Evolutionary conservation across 2,797 vertebrate species (phyloP).

Genomic region (Alosa sapidissima): DNA sequence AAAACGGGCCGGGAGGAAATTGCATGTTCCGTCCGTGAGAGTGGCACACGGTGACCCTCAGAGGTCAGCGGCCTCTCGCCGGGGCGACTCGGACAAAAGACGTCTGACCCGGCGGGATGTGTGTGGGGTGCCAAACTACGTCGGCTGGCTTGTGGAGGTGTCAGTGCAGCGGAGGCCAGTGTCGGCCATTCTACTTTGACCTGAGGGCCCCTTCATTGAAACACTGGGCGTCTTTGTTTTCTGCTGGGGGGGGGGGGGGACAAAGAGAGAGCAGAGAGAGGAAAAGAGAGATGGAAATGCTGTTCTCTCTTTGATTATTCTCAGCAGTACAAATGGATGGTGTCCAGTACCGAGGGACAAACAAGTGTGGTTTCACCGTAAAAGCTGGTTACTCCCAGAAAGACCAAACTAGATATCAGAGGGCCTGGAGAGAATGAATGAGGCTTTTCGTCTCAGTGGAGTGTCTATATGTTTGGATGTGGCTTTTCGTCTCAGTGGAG

Average conservation of each 20-base stretch:
- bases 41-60: slow-evolving; percentile 27
- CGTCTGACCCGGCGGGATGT: slow-evolving; percentile 43
- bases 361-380: neutral
- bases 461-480: neutral
- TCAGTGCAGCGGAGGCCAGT: slow-evolving; percentile 57
- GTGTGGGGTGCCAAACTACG: slow-evolving; percentile 54
- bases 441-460: neutral
- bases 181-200: slow-evolving; percentile 67
- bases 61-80: slow-evolving; percentile 53
- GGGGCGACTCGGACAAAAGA: slow-evolving; percentile 48
- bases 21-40: neutral
- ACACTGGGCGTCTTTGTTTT: slow-evolving; percentile 84
- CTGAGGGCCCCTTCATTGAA: slow-evolving; percentile 57
- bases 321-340: neutral
- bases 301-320: slow-evolving; percentile 3
- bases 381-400: neutral
- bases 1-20: neutral
- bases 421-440: neutral
- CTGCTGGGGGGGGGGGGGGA: slow-evolving; percentile 59
- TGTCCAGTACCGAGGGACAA: neutral
- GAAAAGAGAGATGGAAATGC: neutral
- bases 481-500: neutral
- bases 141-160: slow-evolving; percentile 63
- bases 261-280: slow-evolving; percentile 55
- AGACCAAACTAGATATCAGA: slow-evolving; percentile 4